phyloP scores from a whole-genome alignment of 2,888 invertebrate genomes.

The Sarcophaga carnaria region DNA sequence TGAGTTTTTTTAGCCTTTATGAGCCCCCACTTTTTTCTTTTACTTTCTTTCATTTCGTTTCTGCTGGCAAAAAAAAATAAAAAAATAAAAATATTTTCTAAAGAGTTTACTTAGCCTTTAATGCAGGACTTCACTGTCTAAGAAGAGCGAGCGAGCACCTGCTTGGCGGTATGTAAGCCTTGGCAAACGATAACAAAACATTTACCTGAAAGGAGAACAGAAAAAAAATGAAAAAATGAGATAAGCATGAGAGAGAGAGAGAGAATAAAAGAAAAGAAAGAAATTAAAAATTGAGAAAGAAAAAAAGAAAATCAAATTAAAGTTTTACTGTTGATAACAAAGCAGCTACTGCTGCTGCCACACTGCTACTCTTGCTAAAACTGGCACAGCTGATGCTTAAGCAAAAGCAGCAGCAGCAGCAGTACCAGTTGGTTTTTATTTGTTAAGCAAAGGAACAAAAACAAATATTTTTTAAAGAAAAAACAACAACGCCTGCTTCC shows the following conservation, averaged over 20 bases:
- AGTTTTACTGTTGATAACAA: conserved; percentile 47
- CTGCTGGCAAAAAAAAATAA: background rate
- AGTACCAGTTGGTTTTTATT: background rate
- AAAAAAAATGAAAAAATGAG: background rate
- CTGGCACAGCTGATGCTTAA: too few species aligned
- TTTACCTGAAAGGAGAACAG: conserved; percentile 56
- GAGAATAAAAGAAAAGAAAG: conserved; percentile 36
- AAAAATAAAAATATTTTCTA: background rate
- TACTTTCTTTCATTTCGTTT: background rate
- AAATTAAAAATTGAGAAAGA: conserved; percentile 15
- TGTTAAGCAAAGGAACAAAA: background rate
- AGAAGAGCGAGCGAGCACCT: background rate
- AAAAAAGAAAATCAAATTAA: conserved; percentile 46
- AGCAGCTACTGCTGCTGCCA: background rate
- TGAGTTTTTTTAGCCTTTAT: background rate
- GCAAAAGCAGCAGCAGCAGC: background rate
- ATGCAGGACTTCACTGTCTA: conserved; percentile 26
- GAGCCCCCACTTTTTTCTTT: background rate
- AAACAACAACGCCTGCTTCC: background rate
- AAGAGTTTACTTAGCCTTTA: conserved; percentile 47
- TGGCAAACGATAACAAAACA: conserved; percentile 53
- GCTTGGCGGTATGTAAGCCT: background rate
- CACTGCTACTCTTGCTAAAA: conserved; percentile 5
- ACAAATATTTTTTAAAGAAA: background rate
- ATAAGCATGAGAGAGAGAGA: background rate